phyloP scores from a whole-genome alignment of 1,140 invertebrate species.

The Meloidogyne exigua region DNA sequence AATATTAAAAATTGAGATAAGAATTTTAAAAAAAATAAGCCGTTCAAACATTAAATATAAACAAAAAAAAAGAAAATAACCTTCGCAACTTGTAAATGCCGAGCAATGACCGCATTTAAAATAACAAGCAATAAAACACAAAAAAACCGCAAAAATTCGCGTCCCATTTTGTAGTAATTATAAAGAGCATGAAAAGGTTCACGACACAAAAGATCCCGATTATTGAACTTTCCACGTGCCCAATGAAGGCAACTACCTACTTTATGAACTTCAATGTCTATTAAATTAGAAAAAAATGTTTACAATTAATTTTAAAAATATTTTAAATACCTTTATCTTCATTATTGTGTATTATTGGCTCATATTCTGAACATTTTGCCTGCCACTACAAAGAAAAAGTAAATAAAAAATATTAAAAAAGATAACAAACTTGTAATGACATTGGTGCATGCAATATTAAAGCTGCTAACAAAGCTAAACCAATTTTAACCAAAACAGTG shows the following conservation, averaged over 20 bases:
- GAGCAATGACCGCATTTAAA: slow-evolving; percentile 55
- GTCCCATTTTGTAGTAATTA: slow-evolving; percentile 57
- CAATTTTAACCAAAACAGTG: slow-evolving; percentile 48
- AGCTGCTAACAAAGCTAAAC: slow-evolving; percentile 41
- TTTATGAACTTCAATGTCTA: slow-evolving; percentile 27
- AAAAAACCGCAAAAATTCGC: slow-evolving; percentile 53
- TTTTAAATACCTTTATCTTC: slow-evolving; percentile 19
- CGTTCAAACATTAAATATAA: background rate
- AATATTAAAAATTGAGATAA: slow-evolving; percentile 9
- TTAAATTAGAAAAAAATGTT: background rate
- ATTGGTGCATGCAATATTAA: slow-evolving; percentile 55
- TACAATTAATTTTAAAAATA: background rate
- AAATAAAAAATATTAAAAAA: background rate
- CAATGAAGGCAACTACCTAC: background rate
- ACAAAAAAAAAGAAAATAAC: slow-evolving; percentile 22
- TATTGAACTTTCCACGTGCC: background rate
- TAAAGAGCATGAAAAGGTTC: slow-evolving; percentile 57
- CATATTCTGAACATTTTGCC: slow-evolving; percentile 2
- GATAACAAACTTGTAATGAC: slow-evolving; percentile 43
- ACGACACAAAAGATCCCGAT: slow-evolving; percentile 39
- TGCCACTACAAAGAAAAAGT: background rate
- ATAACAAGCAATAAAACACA: slow-evolving; percentile 52
- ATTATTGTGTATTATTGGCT: background rate
- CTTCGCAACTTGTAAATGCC: slow-evolving; percentile 52
- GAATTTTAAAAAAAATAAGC: background rate